Conservation (phyloP, 2,797 vertebrate genomes). For the Pogonophryne albipinna region DNA sequence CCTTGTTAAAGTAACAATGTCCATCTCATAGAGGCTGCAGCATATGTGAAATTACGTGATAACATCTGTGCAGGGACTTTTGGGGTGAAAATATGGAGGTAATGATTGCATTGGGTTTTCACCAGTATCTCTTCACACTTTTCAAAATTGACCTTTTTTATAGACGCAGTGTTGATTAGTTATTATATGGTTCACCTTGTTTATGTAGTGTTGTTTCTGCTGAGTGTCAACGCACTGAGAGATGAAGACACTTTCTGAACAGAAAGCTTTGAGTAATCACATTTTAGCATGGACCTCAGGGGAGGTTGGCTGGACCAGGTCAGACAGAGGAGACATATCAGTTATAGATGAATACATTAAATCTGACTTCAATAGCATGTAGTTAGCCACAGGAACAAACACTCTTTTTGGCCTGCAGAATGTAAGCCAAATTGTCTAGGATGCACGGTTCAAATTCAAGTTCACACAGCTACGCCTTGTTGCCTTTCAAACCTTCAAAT, state of each 20-base stretch:
- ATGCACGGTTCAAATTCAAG: conserved; percentile 32
- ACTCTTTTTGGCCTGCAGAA: conserved; percentile 35
- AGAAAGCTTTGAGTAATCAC: conserved; percentile 59
- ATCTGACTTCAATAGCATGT: conserved; percentile 23
- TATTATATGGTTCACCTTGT: conserved; percentile 59
- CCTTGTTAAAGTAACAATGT: conserved; percentile 76
- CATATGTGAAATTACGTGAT: conserved; percentile 56
- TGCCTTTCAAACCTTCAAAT: conserved; percentile 27
- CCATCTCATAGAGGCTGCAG: conserved; percentile 60
- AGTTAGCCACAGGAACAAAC: conserved; percentile 32
- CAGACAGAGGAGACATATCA: conserved; percentile 54
- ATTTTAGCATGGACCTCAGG: conserved; percentile 72
- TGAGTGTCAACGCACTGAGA: conserved; percentile 50
- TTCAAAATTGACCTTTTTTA: conserved; percentile 69
- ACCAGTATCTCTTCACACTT: conserved; percentile 73
- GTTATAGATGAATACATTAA: conserved; percentile 46
- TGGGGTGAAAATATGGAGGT: conserved; percentile 44
- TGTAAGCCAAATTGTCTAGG: conserved; percentile 29
- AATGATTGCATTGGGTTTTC: conserved; percentile 66
- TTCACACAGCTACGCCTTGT: conserved; percentile 33
- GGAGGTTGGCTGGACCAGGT: conserved; percentile 41
- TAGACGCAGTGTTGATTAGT: conserved; percentile 49
- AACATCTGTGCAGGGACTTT: conserved; percentile 62
- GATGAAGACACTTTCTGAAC: conserved; percentile 75
- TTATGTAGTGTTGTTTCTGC: conserved; percentile 61